A percentile compares a stretch with the other conserved stretches of the same genome.
Evolutionary conservation across 2,113 vertebrate species (phyloP).

Genomic region (Macrotis lagotis): DNA sequence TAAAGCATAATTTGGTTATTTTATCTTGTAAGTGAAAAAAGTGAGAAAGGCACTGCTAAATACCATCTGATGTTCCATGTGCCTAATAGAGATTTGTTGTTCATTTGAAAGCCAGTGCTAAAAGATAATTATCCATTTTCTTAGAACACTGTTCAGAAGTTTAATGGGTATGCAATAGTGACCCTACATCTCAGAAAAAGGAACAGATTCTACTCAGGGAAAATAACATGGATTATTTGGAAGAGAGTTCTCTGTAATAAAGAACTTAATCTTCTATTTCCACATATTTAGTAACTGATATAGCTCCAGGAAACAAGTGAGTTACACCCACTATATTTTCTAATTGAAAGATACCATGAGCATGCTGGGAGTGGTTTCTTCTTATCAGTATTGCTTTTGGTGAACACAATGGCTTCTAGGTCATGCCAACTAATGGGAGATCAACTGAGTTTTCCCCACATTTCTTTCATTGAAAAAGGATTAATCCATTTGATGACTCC

Average conservation of each 20-base stretch:
- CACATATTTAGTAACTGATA: slow-evolving; percentile 71
- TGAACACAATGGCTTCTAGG: slow-evolving; percentile 49
- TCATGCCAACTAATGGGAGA: slow-evolving; percentile 34
- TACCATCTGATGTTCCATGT: slow-evolving; percentile 54
- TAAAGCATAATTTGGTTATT: slow-evolving; percentile 32
- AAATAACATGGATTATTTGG: slow-evolving; percentile 67
- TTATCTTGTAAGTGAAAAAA: slow-evolving; percentile 51
- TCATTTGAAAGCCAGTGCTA: slow-evolving; percentile 54
- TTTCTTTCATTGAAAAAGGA: not conserved
- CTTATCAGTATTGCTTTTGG: slow-evolving; percentile 55
- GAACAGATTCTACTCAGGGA: slow-evolving; percentile 47
- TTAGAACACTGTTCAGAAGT: slow-evolving; percentile 65
- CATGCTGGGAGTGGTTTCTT: slow-evolving; percentile 48
- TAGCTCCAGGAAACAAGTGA: slow-evolving; percentile 66
- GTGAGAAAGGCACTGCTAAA: slow-evolving; percentile 44
- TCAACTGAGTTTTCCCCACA: slow-evolving; percentile 28
- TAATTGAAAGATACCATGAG: slow-evolving; percentile 43
- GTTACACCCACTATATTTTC: slow-evolving; percentile 70
- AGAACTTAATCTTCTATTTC: slow-evolving; percentile 72
- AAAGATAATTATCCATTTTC: slow-evolving; percentile 66
- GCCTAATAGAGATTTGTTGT: slow-evolving; percentile 48
- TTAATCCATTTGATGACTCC: not conserved
- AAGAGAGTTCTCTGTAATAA: slow-evolving; percentile 65
- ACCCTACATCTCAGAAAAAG: slow-evolving; percentile 36
- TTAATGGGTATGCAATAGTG: slow-evolving; percentile 51